Evolutionary conservation across 2,888 invertebrate genomes (phyloP), one percentile per base, ranked within the genome.

Genomic region (Mimas tiliae): DNA sequence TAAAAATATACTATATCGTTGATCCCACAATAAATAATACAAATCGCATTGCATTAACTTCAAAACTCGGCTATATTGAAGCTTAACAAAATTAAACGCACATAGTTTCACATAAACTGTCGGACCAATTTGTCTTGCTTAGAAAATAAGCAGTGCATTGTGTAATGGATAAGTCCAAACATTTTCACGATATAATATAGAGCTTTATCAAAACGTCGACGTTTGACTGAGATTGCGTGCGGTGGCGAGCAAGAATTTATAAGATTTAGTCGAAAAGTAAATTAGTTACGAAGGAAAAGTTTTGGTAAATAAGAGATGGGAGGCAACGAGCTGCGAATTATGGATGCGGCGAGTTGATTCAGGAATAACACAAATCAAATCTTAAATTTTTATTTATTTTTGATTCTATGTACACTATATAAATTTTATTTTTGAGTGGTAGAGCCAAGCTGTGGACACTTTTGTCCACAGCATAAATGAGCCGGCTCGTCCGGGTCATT

Each of bases 251-350:
- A 84, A 81, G 82, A 89, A 88, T 89, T 91, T 88, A 89, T 89
- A 90, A 91, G 90, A 92, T 91, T 92, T 89, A 87, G 87, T 89
- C 82, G 85, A 87, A 86, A 93, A 91, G 91, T 93, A 93, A 92
- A 93, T 92, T 91, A 91, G 84, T 85, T 87, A 82, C 86, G 88
- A 88, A 87, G 91, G 86, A 85, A 91, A 91, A 90, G 81, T 92
- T 90, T 89, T 78, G 84, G 88, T 88, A 88, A 89, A 90, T 89
- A 90, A 81, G 79, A 86, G 85, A 74, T 79, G 77, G 81, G 77
- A 80, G 71, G 70, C 69, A 75, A 75, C 69, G 74, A 65, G 70
- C 70, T 65, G 69, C 65, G 47, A 75, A 74, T 62, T 38, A 42
- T 58, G 58, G 58, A 58, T 38, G 7, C 19, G 58, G 14, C 11